Conservation (phyloP, 2,113 vertebrate genomes). For the Ageneiosus marmoratus region DNA sequence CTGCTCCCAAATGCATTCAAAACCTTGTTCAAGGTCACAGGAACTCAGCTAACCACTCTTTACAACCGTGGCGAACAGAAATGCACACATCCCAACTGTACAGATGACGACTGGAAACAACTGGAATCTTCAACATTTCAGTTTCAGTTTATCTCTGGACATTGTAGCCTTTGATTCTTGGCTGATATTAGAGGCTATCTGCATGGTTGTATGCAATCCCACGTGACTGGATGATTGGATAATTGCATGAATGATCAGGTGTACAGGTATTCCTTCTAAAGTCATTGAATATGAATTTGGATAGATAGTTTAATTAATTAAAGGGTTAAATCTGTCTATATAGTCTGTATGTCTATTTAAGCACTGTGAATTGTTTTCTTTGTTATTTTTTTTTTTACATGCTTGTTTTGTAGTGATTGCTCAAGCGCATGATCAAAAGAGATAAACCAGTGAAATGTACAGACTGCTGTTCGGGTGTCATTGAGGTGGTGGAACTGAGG, state of each 20-base stretch:
- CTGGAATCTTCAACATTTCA: neutral
- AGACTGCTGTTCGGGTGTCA: constrained; percentile 8
- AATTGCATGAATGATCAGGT: neutral
- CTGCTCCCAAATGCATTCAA: neutral
- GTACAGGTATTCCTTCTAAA: neutral
- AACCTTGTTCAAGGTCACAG: neutral
- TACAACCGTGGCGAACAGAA: neutral
- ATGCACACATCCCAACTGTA: neutral
- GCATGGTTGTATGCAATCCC: neutral
- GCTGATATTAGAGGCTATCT: neutral
- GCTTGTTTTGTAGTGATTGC: no score
- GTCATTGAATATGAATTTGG: no score
- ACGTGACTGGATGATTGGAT: neutral
- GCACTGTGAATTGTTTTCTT: no score
- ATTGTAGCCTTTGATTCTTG: neutral
- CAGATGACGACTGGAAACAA: no score
- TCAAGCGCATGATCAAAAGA: neutral
- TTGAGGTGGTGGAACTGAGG: constrained; percentile 8
- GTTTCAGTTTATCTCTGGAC: neutral
- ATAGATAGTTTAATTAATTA: no score
- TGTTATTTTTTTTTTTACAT: no score
- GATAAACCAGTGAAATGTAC: neutral
- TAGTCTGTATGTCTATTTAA: no score
- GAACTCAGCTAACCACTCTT: neutral
- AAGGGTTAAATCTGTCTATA: no score